Evolutionary conservation across 2,888 invertebrate species (phyloP).

Genomic region (Theretra japonica): DNA sequence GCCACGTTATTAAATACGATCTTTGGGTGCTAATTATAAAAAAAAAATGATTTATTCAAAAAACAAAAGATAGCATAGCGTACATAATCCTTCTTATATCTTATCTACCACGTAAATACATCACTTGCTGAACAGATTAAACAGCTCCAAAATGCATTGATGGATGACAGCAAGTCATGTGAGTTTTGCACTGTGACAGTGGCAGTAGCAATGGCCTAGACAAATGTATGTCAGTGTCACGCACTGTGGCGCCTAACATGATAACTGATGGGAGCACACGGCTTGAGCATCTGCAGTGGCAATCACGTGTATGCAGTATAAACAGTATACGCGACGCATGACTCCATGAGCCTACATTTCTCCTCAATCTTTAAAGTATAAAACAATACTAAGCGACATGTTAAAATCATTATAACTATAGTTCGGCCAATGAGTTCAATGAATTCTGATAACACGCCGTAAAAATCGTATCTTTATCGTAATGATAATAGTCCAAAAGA

Average conservation of each 20-base stretch:
- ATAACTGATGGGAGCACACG: conserved; percentile 38
- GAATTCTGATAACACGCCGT: background rate
- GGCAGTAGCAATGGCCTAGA: conserved; percentile 52
- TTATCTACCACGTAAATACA: conserved; percentile 28
- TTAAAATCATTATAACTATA: background rate
- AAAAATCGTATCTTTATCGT: background rate
- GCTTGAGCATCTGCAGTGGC: conserved; percentile 14
- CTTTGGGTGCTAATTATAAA: background rate
- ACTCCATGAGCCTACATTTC: background rate
- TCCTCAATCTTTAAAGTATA: background rate
- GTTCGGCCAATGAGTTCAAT: background rate
- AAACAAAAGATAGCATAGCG: background rate
- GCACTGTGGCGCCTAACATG: conserved; percentile 49
- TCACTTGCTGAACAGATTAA: conserved; percentile 29
- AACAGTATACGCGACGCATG: background rate
- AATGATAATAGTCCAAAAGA: too few species aligned
- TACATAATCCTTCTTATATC: conserved; percentile 18
- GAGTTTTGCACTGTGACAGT: conserved; percentile 46
- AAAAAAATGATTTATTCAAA: background rate
- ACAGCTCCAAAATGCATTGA: conserved; percentile 36
- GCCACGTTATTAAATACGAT: background rate
- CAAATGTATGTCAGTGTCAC: conserved; percentile 57
- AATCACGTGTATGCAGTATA: background rate
- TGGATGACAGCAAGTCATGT: conserved; percentile 45
- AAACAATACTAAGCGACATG: background rate